A percentile compares a stretch with the other conserved stretches of the same genome.
Conservation (phyloP, 2,113 vertebrate genomes). For the Pseudopipra pipra region DNA sequence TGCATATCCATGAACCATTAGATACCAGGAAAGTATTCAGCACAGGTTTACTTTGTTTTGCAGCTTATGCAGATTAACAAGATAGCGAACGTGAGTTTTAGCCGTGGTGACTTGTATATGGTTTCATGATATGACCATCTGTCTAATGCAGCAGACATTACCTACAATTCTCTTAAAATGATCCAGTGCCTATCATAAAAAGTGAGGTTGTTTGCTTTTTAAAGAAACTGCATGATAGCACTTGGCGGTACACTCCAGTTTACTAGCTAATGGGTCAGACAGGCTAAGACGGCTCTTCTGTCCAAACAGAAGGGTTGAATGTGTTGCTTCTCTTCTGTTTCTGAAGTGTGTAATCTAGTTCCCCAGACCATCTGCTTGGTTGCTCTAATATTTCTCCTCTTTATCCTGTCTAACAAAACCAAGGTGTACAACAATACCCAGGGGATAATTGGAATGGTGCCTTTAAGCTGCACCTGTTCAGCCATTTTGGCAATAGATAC, state of each 20-base stretch:
- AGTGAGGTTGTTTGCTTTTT: constrained; percentile 28
- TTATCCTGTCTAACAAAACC: constrained; percentile 12
- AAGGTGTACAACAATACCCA: constrained; percentile 18
- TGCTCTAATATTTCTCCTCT: constrained; percentile 34
- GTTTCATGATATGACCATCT: constrained; percentile 3
- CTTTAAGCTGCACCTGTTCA: not conserved
- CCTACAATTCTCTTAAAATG: constrained; percentile 38
- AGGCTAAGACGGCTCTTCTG: constrained; percentile 45
- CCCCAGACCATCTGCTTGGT: constrained; percentile 40
- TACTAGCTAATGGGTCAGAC: constrained; percentile 52
- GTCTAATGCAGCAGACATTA: not conserved
- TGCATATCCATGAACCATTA: not conserved
- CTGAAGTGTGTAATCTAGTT: constrained; percentile 63
- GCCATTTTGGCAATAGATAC: not conserved
- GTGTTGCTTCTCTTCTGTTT: constrained; percentile 34
- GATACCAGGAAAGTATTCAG: not conserved
- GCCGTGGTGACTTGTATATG: not conserved
- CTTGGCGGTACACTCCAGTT: constrained; percentile 8
- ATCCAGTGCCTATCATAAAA: constrained; percentile 41
- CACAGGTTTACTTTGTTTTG: not conserved
- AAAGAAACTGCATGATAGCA: constrained; percentile 41
- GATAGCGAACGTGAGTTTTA: not conserved
- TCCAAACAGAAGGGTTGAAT: constrained; percentile 61
- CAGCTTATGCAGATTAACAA: not conserved
- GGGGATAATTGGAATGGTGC: not conserved